These are phyloP conservation scores for Hipparchia semele DNA, from an alignment of 2,888 invertebrate genomes.

Conservation along the genomic window DNA sequence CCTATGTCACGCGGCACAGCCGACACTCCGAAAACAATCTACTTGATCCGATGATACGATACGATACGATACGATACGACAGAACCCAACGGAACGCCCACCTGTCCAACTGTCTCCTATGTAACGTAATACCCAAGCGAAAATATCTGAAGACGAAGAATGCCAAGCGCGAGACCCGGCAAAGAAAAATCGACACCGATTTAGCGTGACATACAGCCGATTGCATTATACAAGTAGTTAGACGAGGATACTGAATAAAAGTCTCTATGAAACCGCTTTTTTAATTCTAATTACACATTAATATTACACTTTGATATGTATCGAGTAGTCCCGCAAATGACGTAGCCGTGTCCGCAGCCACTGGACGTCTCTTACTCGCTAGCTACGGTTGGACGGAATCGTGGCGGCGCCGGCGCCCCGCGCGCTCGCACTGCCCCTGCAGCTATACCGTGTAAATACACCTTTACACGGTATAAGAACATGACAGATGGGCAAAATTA, in stretches of 20 bases:
- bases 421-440: conserved; percentile 37
- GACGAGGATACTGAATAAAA: conserved; percentile 81
- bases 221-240: conserved; percentile 72
- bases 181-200: conserved; percentile 53
- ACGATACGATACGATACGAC: conserved; percentile 37
- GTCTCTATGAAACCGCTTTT: conserved; percentile 82
- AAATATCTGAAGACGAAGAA: conserved; percentile 44
- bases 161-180: conserved; percentile 62
- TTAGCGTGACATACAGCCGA: conserved; percentile 80
- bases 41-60: conserved; percentile 57
- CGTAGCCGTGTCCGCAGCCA: conserved; percentile 83
- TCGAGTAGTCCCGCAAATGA: conserved; percentile 87
- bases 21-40: conserved; percentile 60
- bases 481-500: conserved; percentile 10
- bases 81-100: conserved; percentile 63
- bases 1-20: conserved; percentile 75
- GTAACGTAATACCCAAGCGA: conserved; percentile 39
- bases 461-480: background rate
- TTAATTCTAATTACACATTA: conserved; percentile 82
- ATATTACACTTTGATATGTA: conserved; percentile 88
- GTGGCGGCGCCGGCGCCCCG: conserved; percentile 74
- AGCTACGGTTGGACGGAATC: conserved; percentile 84
- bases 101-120: conserved; percentile 13
- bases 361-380: conserved; percentile 84
- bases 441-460: background rate